Base-by-base conservation (phyloP, 2,113 vertebrate species). In the Bagarius yarrelli region DNA sequence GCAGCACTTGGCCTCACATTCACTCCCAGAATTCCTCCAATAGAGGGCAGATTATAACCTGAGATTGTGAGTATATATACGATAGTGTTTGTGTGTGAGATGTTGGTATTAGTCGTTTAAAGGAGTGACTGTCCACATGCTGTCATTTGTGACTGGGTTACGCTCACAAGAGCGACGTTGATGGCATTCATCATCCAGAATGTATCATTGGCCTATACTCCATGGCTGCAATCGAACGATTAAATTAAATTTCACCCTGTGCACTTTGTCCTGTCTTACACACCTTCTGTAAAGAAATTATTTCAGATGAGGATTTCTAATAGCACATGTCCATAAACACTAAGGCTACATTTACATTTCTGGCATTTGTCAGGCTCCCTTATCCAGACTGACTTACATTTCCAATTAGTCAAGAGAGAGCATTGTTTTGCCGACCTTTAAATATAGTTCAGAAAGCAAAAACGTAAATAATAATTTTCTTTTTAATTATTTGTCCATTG, bases 131-230 rank as follows among this genome's bases (percentile, higher is more conserved):
- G 36, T 69, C 23, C 5, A 8, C 5, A 1, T 44, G 66, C 21
- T 50, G 44, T 50, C 18, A 44, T 70, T 47, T n/a, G 27, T 0
- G 2, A 23, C 27, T 27, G 23, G 53, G 55, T 47, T 44, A 16
- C 34, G 13, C 59, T 70, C 57, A 74, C 40, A 74, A 64, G 30
- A 34, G 2, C 36, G 4, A 18, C 44, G 16, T 9, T 36, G 57
- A 73, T 3, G n/a, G 19, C 15, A 12, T 71, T 52, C 25, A 19
- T 80, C 56, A 80, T n/a, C 8, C 57, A 15, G 47, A 61, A 72
- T 23, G 57, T 36, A 59, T 44, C 77, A 40, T 36, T 79, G 34
- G 34, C n/a, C 78, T 79, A 50, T 52, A 56, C 25, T 59, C 3
- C 23, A 8, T 66, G 36, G 12, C 27, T 4, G 23, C n/a, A 25